A percentile compares a stretch with the other conserved stretches of the same genome.
Conservation (phyloP, 1,140 invertebrate species). For the Micrasema longulum region DNA sequence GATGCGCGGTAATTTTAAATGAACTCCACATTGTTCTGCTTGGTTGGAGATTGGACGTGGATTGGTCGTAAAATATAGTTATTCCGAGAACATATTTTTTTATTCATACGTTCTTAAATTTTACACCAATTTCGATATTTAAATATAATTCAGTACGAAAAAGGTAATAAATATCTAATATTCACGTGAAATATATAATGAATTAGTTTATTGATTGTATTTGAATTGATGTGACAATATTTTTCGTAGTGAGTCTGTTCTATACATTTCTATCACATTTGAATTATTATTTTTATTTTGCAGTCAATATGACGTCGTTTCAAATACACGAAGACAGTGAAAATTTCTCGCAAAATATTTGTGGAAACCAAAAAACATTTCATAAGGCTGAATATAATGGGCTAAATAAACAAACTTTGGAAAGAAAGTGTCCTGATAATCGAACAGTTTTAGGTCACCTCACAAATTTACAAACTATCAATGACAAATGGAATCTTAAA, state of each 20-base stretch:
- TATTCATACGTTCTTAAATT: neutral
- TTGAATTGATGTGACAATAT: too few species aligned
- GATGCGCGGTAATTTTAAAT: constrained; percentile 43
- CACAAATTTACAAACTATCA: constrained; percentile 7
- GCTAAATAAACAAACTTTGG: neutral
- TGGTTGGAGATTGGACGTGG: constrained; percentile 5
- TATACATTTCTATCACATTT: too few species aligned
- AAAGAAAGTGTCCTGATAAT: constrained; percentile 26
- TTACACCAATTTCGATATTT: constrained; percentile 6
- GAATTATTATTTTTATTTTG: neutral
- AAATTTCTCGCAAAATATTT: constrained; percentile 25
- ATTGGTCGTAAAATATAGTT: neutral
- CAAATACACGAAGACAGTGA: constrained; percentile 50
- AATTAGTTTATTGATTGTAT: too few species aligned
- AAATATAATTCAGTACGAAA: neutral
- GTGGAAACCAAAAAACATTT: constrained; percentile 22
- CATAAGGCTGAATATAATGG: neutral
- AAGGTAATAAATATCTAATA: too few species aligned
- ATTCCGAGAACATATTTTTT: too few species aligned
- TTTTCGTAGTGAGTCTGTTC: too few species aligned
- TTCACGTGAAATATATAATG: too few species aligned
- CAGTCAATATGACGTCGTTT: constrained; percentile 43
- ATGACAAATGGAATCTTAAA: constrained; percentile 17
- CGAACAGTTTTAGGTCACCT: constrained; percentile 35
- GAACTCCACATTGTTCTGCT: neutral